Evolutionary conservation across 2,113 vertebrate genomes (phyloP).

Genomic region (Butorides virescens): DNA sequence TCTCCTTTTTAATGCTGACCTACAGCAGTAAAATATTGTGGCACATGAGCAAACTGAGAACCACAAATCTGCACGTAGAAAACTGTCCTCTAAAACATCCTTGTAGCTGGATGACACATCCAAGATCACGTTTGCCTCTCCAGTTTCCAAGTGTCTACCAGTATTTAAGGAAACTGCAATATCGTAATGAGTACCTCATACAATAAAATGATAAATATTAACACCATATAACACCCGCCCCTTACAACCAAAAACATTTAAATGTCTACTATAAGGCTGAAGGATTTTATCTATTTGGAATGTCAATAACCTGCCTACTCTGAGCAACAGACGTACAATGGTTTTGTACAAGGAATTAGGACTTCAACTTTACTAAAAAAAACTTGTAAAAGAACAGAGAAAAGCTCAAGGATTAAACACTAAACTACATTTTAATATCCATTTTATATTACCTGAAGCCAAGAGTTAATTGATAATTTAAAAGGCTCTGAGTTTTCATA

Average conservation of each 20-base stretch:
- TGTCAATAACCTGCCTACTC: not conserved
- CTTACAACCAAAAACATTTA: not conserved
- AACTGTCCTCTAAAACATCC: not conserved
- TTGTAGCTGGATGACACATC: not conserved
- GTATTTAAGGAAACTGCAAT: not conserved
- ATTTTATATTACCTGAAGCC: not conserved
- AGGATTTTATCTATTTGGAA: not conserved
- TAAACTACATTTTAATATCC: not conserved
- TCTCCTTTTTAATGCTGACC: not conserved
- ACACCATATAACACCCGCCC: not conserved
- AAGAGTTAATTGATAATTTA: constrained; percentile 32
- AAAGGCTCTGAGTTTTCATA: not conserved
- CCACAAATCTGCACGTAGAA: not conserved
- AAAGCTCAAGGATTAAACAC: constrained; percentile 32
- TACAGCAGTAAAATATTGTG: not conserved
- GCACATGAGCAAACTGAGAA: not conserved
- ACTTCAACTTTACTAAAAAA: constrained; percentile 11
- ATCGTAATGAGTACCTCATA: not conserved
- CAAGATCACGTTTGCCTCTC: not conserved
- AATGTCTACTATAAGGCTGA: not conserved
- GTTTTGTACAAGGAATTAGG: not conserved
- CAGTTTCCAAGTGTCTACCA: not conserved
- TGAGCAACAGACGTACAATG: not conserved
- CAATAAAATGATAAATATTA: not conserved
- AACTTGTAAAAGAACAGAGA: not conserved